phyloP scores from a whole-genome alignment of 2,888 invertebrate species.

The Noctua janthe region DNA sequence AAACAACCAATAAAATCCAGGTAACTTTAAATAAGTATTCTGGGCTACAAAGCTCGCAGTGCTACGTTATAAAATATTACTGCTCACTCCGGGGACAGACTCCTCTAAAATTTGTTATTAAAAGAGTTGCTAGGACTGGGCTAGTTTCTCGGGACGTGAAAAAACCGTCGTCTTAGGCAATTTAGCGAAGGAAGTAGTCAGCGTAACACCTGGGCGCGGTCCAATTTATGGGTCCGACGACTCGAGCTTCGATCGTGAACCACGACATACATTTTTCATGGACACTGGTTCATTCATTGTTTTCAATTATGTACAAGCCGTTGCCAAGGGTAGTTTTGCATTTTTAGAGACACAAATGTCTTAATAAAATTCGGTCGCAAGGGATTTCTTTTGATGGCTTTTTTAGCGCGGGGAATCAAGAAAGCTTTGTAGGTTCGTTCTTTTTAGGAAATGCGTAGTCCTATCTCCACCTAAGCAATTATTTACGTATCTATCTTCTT shows the following conservation, averaged over 20 bases:
- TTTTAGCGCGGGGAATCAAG: neutral
- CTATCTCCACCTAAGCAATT: neutral
- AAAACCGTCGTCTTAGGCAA: conserved; percentile 61
- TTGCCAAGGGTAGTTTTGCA: conserved; percentile 48
- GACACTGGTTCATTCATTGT: conserved; percentile 53
- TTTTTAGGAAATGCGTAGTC: neutral
- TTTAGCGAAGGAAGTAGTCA: conserved; percentile 66
- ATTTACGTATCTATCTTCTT: neutral
- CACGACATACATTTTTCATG: conserved; percentile 60
- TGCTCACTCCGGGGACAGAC: conserved; percentile 47
- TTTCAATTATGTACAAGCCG: conserved; percentile 57
- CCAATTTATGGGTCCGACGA: conserved; percentile 75
- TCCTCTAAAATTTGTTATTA: conserved; percentile 39
- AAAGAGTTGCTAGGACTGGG: conserved; percentile 50
- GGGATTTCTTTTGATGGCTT: conserved; percentile 4
- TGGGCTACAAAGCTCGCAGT: conserved; percentile 16
- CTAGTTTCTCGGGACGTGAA: conserved; percentile 44
- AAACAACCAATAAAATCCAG: conserved; percentile 16
- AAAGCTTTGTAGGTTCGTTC: neutral
- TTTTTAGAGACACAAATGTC: conserved; percentile 33
- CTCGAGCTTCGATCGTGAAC: conserved; percentile 69
- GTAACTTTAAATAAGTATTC: conserved; percentile 29
- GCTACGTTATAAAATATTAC: conserved; percentile 48
- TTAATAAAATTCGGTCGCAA: neutral
- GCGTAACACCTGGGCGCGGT: conserved; percentile 76